Conservation (phyloP, 2,113 vertebrate genomes). For the Grallaria varia region DNA sequence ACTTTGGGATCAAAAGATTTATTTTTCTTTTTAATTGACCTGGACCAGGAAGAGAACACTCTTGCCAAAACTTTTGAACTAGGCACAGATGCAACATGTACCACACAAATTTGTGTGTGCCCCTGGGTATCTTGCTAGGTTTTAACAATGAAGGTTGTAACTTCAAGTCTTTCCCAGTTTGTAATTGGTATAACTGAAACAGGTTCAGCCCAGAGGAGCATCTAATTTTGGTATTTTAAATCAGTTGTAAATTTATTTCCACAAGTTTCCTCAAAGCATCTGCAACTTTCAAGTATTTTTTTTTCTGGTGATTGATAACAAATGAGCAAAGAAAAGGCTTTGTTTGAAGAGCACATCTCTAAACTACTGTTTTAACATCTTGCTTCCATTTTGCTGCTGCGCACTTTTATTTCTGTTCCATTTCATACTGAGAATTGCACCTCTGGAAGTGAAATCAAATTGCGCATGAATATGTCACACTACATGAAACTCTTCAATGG, state of each 20-base stretch:
- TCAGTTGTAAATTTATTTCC: neutral
- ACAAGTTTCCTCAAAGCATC: neutral
- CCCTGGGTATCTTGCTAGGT: too few species aligned
- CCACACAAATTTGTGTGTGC: neutral
- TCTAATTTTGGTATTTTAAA: neutral
- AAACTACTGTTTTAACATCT: neutral
- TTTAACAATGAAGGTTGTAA: neutral
- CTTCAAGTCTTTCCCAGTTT: neutral
- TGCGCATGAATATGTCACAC: neutral
- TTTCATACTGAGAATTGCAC: neutral
- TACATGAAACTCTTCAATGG: neutral
- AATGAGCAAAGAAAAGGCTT: neutral
- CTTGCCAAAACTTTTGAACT: neutral
- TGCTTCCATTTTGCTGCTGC: neutral
- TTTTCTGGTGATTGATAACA: neutral
- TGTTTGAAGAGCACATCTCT: neutral
- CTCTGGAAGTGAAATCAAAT: neutral
- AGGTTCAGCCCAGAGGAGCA: neutral
- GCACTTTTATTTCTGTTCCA: neutral
- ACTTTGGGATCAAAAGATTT: constrained; percentile 44
- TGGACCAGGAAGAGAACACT: constrained; percentile 12
- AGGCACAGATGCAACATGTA: neutral
- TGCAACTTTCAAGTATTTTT: neutral
- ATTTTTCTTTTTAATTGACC: constrained; percentile 37
- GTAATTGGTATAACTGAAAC: neutral